Evolutionary conservation across 1,140 invertebrate species (phyloP).

Genomic region (Monomorium pharaonis): DNA sequence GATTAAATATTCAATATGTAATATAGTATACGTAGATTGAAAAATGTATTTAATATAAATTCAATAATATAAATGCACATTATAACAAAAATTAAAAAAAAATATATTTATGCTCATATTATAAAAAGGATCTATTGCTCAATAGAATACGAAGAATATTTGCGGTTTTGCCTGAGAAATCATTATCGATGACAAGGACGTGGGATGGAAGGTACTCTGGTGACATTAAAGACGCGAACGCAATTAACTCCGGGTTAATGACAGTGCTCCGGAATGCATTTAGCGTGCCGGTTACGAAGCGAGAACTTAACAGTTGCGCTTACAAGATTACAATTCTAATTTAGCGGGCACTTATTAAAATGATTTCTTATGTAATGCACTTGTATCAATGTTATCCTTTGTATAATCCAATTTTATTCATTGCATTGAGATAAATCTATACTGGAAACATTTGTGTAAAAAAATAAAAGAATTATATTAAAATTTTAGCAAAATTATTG

Average conservation of each 20-base stretch:
- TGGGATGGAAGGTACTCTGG: constrained; percentile 4
- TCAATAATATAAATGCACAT: constrained; percentile 1
- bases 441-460: background rate
- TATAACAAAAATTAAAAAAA: background rate
- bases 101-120: constrained; percentile 10
- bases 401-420: background rate
- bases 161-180: constrained; percentile 29
- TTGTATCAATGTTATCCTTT: background rate
- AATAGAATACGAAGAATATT: constrained; percentile 32
- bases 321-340: constrained; percentile 44
- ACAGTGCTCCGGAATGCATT: constrained; percentile 55
- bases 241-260: constrained; percentile 55
- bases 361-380: constrained; percentile 23
- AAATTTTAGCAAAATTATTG: background rate
- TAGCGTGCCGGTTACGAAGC: constrained; percentile 47
- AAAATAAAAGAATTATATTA: background rate
- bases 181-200: constrained; percentile 47
- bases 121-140: background rate
- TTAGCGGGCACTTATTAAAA: constrained; percentile 45
- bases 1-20: background rate
- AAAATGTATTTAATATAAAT: background rate
- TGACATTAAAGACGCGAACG: constrained; percentile 49
- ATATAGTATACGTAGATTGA: background rate
- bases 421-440: background rate
- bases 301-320: constrained; percentile 41